These are phyloP conservation scores for Bellardia pandia DNA, from an alignment of 2,888 invertebrate genomes.

Conservation along the genomic window DNA sequence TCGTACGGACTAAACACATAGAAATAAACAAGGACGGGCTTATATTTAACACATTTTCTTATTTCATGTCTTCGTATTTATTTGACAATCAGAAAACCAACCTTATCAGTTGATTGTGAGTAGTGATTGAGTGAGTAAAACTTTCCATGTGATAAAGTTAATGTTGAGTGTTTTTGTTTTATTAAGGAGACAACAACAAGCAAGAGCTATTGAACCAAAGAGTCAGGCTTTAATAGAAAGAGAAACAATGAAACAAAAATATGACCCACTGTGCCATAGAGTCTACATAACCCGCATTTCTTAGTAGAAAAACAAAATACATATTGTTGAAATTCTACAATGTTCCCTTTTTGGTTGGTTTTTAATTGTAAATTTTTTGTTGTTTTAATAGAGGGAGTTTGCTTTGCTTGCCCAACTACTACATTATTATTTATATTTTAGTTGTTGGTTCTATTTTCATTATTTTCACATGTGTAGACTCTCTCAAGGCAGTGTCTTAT, in stretches of 20 bases:
- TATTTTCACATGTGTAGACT: background rate
- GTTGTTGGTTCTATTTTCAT: background rate
- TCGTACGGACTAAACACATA: background rate
- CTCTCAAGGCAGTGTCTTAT: background rate
- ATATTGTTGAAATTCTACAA: background rate
- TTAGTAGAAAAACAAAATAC: background rate
- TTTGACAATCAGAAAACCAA: slow-evolving; percentile 18
- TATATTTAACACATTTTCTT: slow-evolving; percentile 23
- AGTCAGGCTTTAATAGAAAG: background rate
- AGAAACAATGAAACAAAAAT: slow-evolving; percentile 10
- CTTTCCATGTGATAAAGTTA: slow-evolving; percentile 28
- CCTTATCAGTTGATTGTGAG: slow-evolving; percentile 55
- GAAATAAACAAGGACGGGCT: slow-evolving; percentile 49
- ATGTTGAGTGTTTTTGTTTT: slow-evolving; percentile 35
- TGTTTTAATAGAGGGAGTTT: slow-evolving; percentile 19
- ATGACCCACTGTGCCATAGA: background rate
- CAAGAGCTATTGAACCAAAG: background rate
- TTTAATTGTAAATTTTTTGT: slow-evolving; percentile 15
- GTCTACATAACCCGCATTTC: slow-evolving; percentile 3
- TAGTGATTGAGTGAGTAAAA: slow-evolving; percentile 42
- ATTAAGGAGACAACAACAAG: background rate
- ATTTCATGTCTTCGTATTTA: background rate
- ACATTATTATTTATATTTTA: background rate
- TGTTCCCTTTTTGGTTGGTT: background rate
- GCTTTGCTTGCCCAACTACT: slow-evolving; percentile 31